Evolutionary conservation across 2,113 vertebrate species (phyloP), one percentile per base, ranked within the genome.

Genomic region (Psittacara wagleri): DNA sequence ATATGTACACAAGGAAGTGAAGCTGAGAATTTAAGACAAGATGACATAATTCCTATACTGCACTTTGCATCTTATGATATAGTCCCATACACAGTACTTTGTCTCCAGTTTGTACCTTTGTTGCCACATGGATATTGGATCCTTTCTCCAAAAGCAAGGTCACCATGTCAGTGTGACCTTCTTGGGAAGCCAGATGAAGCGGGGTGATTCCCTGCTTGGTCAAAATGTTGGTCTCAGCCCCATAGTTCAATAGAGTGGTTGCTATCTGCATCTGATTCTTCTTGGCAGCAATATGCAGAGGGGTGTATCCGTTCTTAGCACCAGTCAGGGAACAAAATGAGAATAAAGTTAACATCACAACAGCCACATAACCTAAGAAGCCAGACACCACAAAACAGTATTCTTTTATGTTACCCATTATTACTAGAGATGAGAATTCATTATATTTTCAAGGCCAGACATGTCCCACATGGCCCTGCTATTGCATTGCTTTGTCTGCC

Each of bases 251-350:
- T 9, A 99, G 98, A 11, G 99, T 99, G 35, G 97, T 98, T 39
- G 99, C 99, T 19, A 99, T 99, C 72, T 99, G 99, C 99, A 99
- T 99, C 97, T 99, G 99, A 91, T 99, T 99, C 98, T 99, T 99
- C 98, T 99, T 99, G 63, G 99, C 99, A 49, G 99, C 99, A 13
- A 99, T 90, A 97, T 99, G 72, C 96, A 99, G 97, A 39, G 99
- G 99, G 1, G 99, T 99, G 86, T 99, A 99, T 51, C 99, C 99
- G 55, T 99, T 99, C 99, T 99, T 99, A 97, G 41, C 85, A 88
- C 15, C 69, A 83, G 48, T 2, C 81, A 78, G 76, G 64, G 61
- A 84, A 88, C 37, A 88, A 90, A 86, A 18, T 1, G 6, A 89
- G 43, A 93, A 76, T 11, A 1, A 93, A 78, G 29, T 96, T 72